These are phyloP conservation scores for Sphenodon punctatus DNA, from an alignment of 2,797 vertebrate genomes.

Conservation along the genomic window DNA sequence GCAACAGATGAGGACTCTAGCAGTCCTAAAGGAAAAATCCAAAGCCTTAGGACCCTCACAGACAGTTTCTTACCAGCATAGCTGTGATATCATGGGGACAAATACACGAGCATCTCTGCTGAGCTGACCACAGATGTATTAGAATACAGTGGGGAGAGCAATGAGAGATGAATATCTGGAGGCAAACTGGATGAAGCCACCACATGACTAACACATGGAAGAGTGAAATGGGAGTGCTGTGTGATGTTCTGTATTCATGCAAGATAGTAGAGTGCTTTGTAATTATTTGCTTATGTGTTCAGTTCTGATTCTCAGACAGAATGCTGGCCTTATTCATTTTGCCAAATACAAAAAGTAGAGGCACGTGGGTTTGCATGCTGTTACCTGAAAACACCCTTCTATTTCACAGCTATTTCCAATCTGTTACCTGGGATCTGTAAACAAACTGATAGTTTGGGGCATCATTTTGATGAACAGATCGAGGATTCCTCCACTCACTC, in stretches of 20 bases:
- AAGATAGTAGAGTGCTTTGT: neutral
- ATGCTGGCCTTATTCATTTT: neutral
- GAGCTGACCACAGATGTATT: neutral
- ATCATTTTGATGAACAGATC: neutral
- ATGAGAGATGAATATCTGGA: neutral
- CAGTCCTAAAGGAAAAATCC: neutral
- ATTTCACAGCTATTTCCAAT: neutral
- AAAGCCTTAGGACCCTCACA: neutral
- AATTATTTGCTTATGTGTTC: neutral
- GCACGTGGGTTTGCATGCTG: neutral
- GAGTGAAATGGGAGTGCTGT: neutral
- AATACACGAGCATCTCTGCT: neutral
- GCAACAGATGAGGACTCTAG: neutral
- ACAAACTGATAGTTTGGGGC: neutral
- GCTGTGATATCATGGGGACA: neutral
- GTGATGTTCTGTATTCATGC: neutral
- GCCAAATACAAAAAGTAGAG: neutral
- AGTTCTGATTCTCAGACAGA: neutral
- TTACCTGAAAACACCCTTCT: neutral
- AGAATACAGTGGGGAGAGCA: too few relatives aligned
- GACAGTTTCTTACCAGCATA: neutral
- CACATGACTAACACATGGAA: neutral
- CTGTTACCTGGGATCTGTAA: neutral
- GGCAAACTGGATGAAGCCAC: neutral
- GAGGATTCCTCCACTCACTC: too few relatives aligned